Evolutionary conservation across 2,797 vertebrate species (phyloP), one percentile per base, ranked within the genome.

Genomic region (Pangasius mekongensis): DNA sequence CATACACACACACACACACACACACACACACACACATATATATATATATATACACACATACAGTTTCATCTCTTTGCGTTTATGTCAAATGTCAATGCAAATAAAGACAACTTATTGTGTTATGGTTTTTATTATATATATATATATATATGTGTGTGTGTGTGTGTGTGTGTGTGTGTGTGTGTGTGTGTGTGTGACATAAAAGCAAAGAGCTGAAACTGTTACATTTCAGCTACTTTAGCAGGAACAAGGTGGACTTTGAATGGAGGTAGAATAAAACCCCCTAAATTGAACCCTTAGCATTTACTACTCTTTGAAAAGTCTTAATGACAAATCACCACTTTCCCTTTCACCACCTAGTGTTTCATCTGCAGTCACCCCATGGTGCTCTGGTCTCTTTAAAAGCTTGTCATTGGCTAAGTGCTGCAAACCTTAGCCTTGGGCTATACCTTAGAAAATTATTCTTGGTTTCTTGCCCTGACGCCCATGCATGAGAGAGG

Each of bases 241-340:
- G 84, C 89, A 88, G 56, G 77, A 89, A 87, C 76, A 88, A 83
- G 58, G 89, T 91, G 87, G 78, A 90, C 89, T 93, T 89, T 92
- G 86, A 91, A 87, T 89, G 91, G 89, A 76, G 87, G 93, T 90
- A 88, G 87, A 86, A 86, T 93, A 94, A 90, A 94, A 91, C 90
- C 92, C 89, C 91, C 91, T 93, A 92, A 94, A 95, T 94, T 95
- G 93, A 94, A 93, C 93, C 93, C 92, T 93, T 94, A 93, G 94
- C 93, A 92, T 92, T 88, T 91, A 91, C 88, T 91, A 93, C 93
- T 93, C 93, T 95, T 95, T 95, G 93, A 95, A 94, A 95, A 93
- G 92, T 92, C 92, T 90, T 95, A 95, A 95, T 95, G 95, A 96
- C 94, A 96, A 96, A 95, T 95, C 92, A 94, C 94, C 94, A 94